Percentiles rank a stretch among this genome's conserved stretches.
These are phyloP conservation scores for Ceyx cyanopectus DNA, from an alignment of 2,113 vertebrate genomes.

Conservation along the genomic window DNA sequence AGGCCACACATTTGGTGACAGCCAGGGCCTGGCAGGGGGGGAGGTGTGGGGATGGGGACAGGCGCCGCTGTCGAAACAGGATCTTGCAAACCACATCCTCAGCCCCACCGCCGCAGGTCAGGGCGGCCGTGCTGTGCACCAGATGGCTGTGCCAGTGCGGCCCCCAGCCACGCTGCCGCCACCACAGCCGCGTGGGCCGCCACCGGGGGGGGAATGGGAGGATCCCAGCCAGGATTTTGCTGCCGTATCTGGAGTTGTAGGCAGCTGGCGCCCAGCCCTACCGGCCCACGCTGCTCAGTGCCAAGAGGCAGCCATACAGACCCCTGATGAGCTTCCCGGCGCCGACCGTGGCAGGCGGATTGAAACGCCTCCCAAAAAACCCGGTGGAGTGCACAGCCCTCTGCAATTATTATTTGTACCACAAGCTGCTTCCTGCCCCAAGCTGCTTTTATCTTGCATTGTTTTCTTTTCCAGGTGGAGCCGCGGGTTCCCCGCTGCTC, in stretches of 20 bases:
- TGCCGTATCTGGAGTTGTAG: not conserved
- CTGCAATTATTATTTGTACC: constrained; percentile 63
- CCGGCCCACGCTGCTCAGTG: not conserved
- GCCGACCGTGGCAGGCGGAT: not conserved
- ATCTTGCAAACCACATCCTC: constrained; percentile 59
- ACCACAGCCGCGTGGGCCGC: not conserved
- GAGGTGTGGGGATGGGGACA: not conserved
- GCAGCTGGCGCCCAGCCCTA: not conserved
- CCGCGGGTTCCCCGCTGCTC: constrained; percentile 63
- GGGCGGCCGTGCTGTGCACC: not conserved
- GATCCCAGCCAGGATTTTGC: not conserved
- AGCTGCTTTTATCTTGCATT: constrained; percentile 67
- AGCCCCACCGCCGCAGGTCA: not conserved
- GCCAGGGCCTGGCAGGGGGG: not conserved
- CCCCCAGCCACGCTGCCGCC: not conserved
- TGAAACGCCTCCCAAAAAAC: not conserved
- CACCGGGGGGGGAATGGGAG: not conserved
- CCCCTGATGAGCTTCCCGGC: not conserved
- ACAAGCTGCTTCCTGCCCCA: constrained; percentile 76
- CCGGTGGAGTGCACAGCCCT: constrained; percentile 37
- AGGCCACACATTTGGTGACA: constrained; percentile 9
- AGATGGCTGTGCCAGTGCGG: not conserved
- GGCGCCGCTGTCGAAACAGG: constrained; percentile 6
- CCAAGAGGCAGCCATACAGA: not conserved
- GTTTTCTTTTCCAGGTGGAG: constrained; percentile 73